Evolutionary conservation across 2,888 invertebrate species (phyloP).

Genomic region (Melitaea athalia): DNA sequence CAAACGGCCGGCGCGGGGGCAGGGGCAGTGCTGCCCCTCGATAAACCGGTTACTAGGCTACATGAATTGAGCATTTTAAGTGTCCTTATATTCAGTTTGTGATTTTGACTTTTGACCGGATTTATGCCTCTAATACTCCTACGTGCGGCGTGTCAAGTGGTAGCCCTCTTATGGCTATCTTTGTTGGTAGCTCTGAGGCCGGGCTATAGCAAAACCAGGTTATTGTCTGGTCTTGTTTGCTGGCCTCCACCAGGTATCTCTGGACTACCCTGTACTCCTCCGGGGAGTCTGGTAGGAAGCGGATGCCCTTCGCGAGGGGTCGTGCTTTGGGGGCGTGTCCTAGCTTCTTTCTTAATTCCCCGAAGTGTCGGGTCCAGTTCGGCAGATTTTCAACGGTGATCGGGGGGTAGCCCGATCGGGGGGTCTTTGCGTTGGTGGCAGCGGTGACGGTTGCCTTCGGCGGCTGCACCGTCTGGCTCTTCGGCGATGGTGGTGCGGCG

Average conservation of each 20-base stretch:
- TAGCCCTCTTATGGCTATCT: background rate
- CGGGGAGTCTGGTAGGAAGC: background rate
- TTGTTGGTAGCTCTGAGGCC: background rate
- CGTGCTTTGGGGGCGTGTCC: background rate
- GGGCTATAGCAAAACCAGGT: conserved; percentile 5
- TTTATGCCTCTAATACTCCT: no score
- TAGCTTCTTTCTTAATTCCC: background rate
- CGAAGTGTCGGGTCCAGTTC: background rate
- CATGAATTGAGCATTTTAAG: no score
- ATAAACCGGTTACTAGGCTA: no score
- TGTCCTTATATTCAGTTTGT: no score
- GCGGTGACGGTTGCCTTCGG: no score
- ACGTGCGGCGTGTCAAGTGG: background rate
- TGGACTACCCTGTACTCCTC: background rate
- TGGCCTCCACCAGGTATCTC: background rate
- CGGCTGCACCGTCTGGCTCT: no score
- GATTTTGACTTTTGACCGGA: no score
- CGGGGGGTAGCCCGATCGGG: background rate
- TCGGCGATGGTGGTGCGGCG: no score
- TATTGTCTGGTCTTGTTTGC: background rate
- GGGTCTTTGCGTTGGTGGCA: background rate
- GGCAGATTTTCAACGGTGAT: background rate
- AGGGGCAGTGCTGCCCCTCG: no score
- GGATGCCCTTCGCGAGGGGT: background rate
- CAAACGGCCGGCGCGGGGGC: no score